phyloP scores from a whole-genome alignment of 2,113 vertebrate genomes.

The Prionailurus viverrinus region DNA sequence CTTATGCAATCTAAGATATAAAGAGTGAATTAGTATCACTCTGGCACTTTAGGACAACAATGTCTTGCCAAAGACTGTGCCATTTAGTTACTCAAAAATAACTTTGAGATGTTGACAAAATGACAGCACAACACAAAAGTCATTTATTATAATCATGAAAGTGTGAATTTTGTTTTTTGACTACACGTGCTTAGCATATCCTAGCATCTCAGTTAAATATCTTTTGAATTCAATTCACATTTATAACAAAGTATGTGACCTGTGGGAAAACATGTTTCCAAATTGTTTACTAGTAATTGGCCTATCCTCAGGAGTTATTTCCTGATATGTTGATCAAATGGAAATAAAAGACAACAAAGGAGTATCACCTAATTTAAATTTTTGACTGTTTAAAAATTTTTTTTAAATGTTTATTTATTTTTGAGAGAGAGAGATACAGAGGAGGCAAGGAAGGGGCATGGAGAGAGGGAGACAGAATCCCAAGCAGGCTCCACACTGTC shows the following conservation, averaged over 20 bases:
- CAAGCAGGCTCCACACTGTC: too few relatives aligned
- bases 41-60: background rate
- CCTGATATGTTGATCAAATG: background rate
- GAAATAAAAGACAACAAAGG: conserved; percentile 11
- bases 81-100: conserved; percentile 11
- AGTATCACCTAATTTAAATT: conserved; percentile 27
- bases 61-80: background rate
- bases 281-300: background rate
- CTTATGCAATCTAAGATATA: background rate
- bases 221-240: background rate
- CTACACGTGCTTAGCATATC: background rate
- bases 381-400: background rate
- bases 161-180: background rate
- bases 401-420: too few relatives aligned
- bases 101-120: background rate
- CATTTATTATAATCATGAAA: background rate
- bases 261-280: background rate
- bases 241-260: background rate
- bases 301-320: background rate
- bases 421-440: too few relatives aligned
- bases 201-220: background rate
- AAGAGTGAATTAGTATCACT: background rate
- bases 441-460: too few relatives aligned
- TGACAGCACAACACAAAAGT: background rate
- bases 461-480: too few relatives aligned